These are phyloP conservation scores for Onychostruthus taczanowskii DNA, from an alignment of 2,113 vertebrate genomes.

Conservation along the genomic window DNA sequence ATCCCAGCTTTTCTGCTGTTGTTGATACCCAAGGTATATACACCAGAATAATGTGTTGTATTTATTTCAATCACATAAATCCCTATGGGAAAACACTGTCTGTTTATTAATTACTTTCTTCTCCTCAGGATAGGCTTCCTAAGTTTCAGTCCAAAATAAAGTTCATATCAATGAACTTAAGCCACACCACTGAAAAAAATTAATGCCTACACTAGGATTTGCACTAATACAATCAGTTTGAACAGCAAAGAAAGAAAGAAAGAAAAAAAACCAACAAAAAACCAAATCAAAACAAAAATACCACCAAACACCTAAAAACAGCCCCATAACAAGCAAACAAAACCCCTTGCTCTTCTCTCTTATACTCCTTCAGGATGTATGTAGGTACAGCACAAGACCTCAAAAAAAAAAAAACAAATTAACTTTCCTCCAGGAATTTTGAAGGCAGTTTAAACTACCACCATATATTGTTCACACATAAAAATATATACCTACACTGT, in stretches of 20 bases:
- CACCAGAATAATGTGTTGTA: background rate
- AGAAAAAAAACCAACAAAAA: background rate
- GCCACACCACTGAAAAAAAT: background rate
- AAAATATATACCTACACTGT: background rate
- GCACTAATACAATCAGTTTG: background rate
- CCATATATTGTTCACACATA: background rate
- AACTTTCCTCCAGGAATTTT: background rate
- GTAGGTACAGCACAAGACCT: background rate
- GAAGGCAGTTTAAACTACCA: background rate
- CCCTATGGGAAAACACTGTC: background rate
- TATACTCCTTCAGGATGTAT: background rate
- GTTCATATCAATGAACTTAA: background rate
- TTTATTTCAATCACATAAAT: background rate
- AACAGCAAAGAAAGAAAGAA: background rate
- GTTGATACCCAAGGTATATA: background rate
- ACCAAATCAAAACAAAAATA: background rate
- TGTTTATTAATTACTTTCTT: background rate
- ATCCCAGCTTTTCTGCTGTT: background rate
- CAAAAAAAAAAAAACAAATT: background rate
- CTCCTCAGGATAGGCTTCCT: background rate
- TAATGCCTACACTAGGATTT: background rate
- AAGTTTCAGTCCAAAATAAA: background rate
- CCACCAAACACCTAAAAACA: background rate
- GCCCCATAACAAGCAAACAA: background rate
- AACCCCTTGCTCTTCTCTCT: background rate